These are phyloP conservation scores for Volucella bombylans DNA, from an alignment of 2,888 invertebrate species.

Conservation along the genomic window DNA sequence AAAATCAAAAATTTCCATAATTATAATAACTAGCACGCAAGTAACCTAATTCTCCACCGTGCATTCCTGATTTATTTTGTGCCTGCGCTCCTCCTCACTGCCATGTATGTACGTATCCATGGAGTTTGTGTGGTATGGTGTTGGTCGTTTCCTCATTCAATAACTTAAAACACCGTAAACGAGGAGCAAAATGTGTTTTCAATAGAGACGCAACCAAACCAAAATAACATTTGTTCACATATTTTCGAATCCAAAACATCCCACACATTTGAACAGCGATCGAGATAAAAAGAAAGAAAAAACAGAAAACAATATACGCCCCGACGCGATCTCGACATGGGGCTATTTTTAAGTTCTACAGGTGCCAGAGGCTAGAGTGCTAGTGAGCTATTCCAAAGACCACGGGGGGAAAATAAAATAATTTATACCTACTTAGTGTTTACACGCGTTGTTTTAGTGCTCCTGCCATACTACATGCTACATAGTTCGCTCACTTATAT, in stretches of 20 bases:
- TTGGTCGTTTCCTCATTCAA: constrained; percentile 61
- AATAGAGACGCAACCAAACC: constrained; percentile 50
- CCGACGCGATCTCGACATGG: constrained; percentile 55
- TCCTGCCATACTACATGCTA: constrained; percentile 27
- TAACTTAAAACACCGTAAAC: constrained; percentile 64
- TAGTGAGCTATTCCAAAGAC: constrained; percentile 56
- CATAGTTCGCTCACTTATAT: too few relatives aligned
- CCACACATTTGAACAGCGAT: constrained; percentile 44
- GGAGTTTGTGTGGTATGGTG: constrained; percentile 2
- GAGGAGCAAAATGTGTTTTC: constrained; percentile 61
- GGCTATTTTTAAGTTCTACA: constrained; percentile 72
- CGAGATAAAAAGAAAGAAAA: constrained; percentile 12
- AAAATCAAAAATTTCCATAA: constrained; percentile 38
- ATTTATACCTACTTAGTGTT: constrained; percentile 72
- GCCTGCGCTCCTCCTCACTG: constrained; percentile 29
- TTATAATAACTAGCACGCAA: constrained; percentile 35
- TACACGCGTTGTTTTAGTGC: constrained; percentile 65
- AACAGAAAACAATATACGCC: constrained; percentile 33
- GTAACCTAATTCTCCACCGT: constrained; percentile 54
- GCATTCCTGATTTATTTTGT: constrained; percentile 33
- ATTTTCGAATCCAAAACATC: constrained; percentile 67
- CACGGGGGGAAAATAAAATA: constrained; percentile 55
- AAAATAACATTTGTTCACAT: constrained; percentile 71
- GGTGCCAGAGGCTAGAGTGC: constrained; percentile 66
- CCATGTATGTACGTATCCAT: constrained; percentile 4